Evolutionary conservation across 2,113 vertebrate genomes (phyloP).

Genomic region (Melanostigma gelatinosum): DNA sequence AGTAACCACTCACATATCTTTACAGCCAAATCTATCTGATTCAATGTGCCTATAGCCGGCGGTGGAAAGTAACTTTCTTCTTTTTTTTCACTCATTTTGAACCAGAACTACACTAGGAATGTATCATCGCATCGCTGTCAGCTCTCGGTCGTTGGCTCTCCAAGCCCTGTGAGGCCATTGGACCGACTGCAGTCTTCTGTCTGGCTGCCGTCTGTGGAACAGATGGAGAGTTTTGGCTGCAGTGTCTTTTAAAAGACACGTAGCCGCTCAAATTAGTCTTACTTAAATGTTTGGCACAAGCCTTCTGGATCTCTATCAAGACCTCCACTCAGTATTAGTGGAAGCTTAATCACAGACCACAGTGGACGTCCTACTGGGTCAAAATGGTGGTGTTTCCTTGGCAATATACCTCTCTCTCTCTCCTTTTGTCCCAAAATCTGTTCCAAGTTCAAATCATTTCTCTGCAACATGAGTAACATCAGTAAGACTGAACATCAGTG

Average conservation of each 20-base stretch:
- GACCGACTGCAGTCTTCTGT: conserved; percentile 21
- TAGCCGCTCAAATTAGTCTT: conserved; percentile 28
- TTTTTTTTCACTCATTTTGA: not conserved
- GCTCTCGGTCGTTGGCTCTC: not conserved
- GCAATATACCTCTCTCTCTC: not conserved
- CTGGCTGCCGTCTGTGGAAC: conserved; percentile 31
- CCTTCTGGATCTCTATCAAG: conserved; percentile 27
- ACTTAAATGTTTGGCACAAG: conserved; percentile 41
- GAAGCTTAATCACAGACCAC: not conserved
- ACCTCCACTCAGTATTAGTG: conserved; percentile 3
- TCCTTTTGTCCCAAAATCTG: not conserved
- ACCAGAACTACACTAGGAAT: not conserved
- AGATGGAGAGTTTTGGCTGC: conserved; percentile 35
- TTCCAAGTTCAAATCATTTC: not conserved
- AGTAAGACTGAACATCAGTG: not conserved
- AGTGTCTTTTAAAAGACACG: conserved; percentile 6
- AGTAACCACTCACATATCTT: too few relatives aligned
- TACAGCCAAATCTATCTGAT: too few relatives aligned
- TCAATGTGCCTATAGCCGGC: too few relatives aligned
- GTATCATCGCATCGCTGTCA: not conserved
- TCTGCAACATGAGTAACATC: not conserved
- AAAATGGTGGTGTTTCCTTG: not conserved
- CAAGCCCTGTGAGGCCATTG: not conserved
- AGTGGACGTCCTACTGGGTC: not conserved
- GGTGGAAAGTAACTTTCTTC: too few relatives aligned